phyloP scores from a whole-genome alignment of 2,797 vertebrate genomes.

The Falco columbarius region DNA sequence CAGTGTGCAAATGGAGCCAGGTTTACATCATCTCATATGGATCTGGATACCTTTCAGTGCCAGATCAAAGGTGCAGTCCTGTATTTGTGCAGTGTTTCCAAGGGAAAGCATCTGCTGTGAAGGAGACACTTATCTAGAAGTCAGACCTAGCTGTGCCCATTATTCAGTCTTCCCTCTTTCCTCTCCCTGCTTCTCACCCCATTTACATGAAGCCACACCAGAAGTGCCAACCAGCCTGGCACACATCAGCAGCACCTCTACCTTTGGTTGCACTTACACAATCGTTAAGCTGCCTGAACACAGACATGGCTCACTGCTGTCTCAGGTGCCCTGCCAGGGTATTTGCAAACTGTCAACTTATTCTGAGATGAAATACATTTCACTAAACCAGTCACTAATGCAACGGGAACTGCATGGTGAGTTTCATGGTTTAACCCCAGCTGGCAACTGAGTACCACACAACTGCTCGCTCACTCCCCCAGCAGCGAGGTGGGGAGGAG shows the following conservation, averaged over 20 bases:
- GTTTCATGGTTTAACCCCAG: too few relatives aligned
- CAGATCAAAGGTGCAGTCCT: neutral
- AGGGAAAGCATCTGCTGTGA: neutral
- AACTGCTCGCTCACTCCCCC: too few relatives aligned
- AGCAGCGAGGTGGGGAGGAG: too few relatives aligned
- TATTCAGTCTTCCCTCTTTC: neutral
- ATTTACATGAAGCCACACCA: neutral
- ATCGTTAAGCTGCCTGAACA: neutral
- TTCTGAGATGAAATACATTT: neutral
- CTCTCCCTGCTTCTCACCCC: neutral
- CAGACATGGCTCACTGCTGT: neutral
- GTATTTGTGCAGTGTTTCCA: neutral
- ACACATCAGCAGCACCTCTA: neutral
- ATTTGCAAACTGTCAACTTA: neutral
- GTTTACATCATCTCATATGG: accelerated
- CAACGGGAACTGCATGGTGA: neutral
- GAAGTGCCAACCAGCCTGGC: neutral
- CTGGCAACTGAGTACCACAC: too few relatives aligned
- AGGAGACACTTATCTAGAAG: neutral
- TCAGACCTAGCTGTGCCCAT: neutral
- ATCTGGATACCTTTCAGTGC: accelerated
- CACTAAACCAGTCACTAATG: neutral
- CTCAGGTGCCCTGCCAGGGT: neutral
- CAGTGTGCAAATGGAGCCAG: neutral
- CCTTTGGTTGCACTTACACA: neutral